Evolutionary conservation across 2,797 vertebrate genomes (phyloP).

Genomic region (Pseudotriccus pelzelni): DNA sequence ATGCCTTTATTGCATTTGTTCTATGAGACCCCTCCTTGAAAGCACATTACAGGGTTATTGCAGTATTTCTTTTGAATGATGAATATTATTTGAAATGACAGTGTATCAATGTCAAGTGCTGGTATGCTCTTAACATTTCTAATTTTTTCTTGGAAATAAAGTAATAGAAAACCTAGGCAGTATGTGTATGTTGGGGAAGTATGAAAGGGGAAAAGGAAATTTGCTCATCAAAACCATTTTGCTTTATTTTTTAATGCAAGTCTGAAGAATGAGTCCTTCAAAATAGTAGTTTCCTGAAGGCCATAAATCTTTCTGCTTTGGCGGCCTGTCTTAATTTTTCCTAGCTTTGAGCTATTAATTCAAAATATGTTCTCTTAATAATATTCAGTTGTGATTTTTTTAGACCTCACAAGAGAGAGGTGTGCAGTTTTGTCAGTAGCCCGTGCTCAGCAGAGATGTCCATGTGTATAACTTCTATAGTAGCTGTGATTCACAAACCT

Average conservation of each 20-base stretch:
- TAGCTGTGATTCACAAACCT: not conserved
- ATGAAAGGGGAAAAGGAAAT: not conserved
- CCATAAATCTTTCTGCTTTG: slow-evolving; percentile 17
- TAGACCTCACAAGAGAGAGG: not conserved
- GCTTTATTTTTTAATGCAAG: not conserved
- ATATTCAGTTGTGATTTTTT: not conserved
- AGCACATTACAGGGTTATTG: not conserved
- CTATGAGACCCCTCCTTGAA: not conserved
- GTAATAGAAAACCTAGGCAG: not conserved
- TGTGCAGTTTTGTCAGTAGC: not conserved
- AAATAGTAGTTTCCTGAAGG: slow-evolving; percentile 30
- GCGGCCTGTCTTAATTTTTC: slow-evolving; percentile 20
- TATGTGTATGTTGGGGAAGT: not conserved
- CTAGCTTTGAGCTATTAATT: not conserved
- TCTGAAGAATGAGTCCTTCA: not conserved
- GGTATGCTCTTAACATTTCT: not conserved
- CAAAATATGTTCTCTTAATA: not conserved
- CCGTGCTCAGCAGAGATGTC: not conserved
- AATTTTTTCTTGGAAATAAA: not conserved
- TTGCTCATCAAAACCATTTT: not conserved
- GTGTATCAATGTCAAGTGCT: not conserved
- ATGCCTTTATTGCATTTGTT: not conserved
- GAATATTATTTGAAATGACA: not conserved
- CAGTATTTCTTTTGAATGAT: not conserved
- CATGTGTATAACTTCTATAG: accelerated